Conservation (phyloP, 2,888 invertebrate species). For the Yponomeuta plumbellus region DNA sequence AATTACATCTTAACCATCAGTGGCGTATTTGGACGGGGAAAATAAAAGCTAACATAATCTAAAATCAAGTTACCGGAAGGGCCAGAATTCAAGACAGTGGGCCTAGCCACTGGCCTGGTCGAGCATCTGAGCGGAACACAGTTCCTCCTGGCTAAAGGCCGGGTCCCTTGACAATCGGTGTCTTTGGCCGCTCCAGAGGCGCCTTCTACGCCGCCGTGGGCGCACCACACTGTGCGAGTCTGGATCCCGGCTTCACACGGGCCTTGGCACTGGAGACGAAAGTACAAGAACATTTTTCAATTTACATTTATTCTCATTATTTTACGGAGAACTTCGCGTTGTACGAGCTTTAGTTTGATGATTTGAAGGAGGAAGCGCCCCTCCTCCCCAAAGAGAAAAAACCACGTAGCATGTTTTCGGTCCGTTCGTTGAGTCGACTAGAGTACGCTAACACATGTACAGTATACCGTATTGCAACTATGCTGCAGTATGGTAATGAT, state of each 20-base stretch:
- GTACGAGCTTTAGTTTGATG: no score
- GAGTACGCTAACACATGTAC: no score
- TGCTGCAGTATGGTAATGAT: no score
- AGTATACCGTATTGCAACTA: no score
- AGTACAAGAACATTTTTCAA: background rate
- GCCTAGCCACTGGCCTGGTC: slow-evolving; percentile 42
- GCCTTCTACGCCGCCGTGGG: slow-evolving; percentile 57
- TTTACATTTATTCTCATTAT: background rate
- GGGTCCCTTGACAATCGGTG: slow-evolving; percentile 61
- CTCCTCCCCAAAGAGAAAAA: no score
- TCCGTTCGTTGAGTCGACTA: no score
- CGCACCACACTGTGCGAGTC: slow-evolving; percentile 74
- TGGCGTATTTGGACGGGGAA: background rate
- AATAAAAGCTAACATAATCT: background rate
- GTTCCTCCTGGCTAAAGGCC: slow-evolving; percentile 58
- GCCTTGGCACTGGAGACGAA: slow-evolving; percentile 51
- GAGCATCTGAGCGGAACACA: slow-evolving; percentile 60
- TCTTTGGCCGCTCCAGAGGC: slow-evolving; percentile 55
- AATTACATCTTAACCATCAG: background rate
- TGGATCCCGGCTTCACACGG: slow-evolving; percentile 71
- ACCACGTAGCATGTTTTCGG: no score
- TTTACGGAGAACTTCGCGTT: no score
- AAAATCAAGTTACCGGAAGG: slow-evolving; percentile 35
- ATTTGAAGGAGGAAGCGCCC: no score
- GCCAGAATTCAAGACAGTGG: slow-evolving; percentile 38